Evolutionary conservation across 2,888 invertebrate genomes (phyloP).

Genomic region (Tenodera sinensis): DNA sequence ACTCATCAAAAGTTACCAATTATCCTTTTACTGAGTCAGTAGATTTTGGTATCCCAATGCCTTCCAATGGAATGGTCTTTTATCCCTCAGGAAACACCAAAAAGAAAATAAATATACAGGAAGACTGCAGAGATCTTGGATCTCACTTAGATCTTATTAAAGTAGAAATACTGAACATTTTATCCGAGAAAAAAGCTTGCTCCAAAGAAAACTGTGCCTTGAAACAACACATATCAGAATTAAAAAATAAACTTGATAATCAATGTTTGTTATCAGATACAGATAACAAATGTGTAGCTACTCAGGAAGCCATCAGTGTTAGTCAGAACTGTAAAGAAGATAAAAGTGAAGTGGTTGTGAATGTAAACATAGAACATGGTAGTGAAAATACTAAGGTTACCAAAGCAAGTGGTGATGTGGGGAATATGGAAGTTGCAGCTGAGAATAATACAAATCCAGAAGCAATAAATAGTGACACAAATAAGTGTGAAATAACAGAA

Average conservation of each 20-base stretch:
- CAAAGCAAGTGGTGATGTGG: not conserved
- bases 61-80: not conserved
- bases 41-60: not conserved
- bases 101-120: constrained; percentile 33
- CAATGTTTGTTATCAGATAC: not conserved
- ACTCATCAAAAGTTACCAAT: not conserved
- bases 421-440: not conserved
- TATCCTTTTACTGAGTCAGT: not conserved
- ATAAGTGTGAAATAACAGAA: not conserved
- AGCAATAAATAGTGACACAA: not conserved
- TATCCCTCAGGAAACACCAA: constrained; percentile 1
- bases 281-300: not conserved
- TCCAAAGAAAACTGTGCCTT: constrained; percentile 41
- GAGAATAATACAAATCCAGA: not conserved
- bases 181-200: constrained; percentile 40
- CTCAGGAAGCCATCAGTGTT: not conserved
- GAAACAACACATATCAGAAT: constrained; percentile 38
- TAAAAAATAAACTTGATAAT: constrained; percentile 4
- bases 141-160: constrained; percentile 38
- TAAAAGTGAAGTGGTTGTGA: not conserved
- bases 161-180: constrained; percentile 39
- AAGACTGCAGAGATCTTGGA: constrained; percentile 37
- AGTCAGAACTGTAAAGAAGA: not conserved
- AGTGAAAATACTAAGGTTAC: not conserved
- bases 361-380: not conserved